These are phyloP conservation scores for Deroptyus accipitrinus DNA, from an alignment of 2,113 vertebrate species.

Conservation along the genomic window DNA sequence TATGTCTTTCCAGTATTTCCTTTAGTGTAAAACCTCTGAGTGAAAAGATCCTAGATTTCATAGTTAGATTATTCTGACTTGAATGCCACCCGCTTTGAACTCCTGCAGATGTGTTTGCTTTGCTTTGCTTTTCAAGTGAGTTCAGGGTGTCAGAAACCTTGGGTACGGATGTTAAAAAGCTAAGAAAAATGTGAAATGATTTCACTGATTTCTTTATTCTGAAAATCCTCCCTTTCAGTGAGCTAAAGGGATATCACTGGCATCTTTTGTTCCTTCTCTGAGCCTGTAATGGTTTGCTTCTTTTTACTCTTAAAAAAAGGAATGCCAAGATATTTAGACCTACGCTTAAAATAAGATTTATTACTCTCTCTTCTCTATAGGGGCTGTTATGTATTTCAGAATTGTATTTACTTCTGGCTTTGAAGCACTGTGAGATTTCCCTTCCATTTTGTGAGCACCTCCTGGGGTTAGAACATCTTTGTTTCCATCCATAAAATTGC, in stretches of 20 bases:
- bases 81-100: slow-evolving; percentile 11
- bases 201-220: slow-evolving; percentile 10
- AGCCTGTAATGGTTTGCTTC: neutral
- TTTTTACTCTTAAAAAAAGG: neutral
- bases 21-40: neutral
- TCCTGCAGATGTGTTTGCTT: slow-evolving; percentile 21
- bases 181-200: slow-evolving; percentile 3
- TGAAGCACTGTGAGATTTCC: neutral
- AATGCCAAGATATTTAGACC: neutral
- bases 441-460: neutral
- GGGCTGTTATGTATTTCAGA: neutral
- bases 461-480: neutral
- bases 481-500: neutral
- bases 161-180: slow-evolving; percentile 9
- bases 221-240: slow-evolving; percentile 16
- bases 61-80: neutral
- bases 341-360: neutral
- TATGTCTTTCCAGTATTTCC: neutral
- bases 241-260: neutral
- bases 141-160: slow-evolving; percentile 10
- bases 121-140: slow-evolving; percentile 1
- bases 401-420: neutral
- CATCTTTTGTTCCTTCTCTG: slow-evolving; percentile 19
- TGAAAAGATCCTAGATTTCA: neutral
- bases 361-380: neutral